Base-by-base conservation (phyloP, 2,888 invertebrate species). In the Lasioglossum vierecki region DNA sequence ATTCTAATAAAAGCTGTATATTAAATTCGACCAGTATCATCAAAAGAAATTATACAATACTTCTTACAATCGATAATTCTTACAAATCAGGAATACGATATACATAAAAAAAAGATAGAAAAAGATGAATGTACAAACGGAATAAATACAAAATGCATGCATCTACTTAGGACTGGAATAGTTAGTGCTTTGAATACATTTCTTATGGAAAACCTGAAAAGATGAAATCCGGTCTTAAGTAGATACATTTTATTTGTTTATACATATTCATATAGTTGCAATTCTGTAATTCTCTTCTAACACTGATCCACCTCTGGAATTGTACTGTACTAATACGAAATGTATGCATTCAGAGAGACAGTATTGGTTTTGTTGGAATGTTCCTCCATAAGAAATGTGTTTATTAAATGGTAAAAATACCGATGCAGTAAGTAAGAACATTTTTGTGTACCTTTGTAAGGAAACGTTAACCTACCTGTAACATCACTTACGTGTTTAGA, bases 311-410 rank as follows among this genome's bases (percentile, higher is more conserved):
- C 94, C 94, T 92, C 91, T 93, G 93, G 93, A 94, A 94, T 94
- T 94, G 90, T 80, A 77, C 68, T 41, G 78, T 79, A 63, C 74
- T 76, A 44, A 73, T 68, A 80, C 71, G 18, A 63, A 73, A 76
- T 76, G 41, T 22, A 79, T 68, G 53, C 9, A 44, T 76, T 76
- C 71, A 18, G 9, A 60, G 68, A 82, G 13, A 82, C 78, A 49
- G 73, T 80, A 79, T 15, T 13, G 30, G 30, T 18, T 81, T 15
- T 70, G 72, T 88, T 88, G 84, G 79, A 87, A 84, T 91, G 90
- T 91, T 93, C 88, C 89, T 93, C 94, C 94, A 94, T 94, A 94
- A 94, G 94, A 94, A 94, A 94, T 94, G 94, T 94, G 94, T 94
- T 57, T 93, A 93, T 92, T 91, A 89, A 44, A 89, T 90, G 75